Percentiles rank a stretch among this genome's conserved stretches.
Evolutionary conservation across 2,113 vertebrate species (phyloP).

Genomic region (Aphyosemion australe): DNA sequence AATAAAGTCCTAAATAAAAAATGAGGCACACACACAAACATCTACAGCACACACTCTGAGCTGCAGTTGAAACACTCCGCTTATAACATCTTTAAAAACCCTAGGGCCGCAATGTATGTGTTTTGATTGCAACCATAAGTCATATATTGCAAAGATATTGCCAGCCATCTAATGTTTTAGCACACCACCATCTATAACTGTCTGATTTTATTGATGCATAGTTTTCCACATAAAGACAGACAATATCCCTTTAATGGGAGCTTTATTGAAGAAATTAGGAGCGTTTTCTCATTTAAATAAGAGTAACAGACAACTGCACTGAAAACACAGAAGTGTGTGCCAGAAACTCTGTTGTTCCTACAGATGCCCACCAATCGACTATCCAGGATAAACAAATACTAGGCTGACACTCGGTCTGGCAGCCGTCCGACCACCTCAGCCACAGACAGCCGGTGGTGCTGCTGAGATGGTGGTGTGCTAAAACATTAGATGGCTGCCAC

Average conservation of each 20-base stretch:
- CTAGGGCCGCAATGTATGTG: slow-evolving; percentile 11
- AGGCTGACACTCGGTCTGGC: slow-evolving; percentile 70
- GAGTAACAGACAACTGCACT: slow-evolving; percentile 43
- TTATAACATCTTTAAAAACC: slow-evolving; percentile 18
- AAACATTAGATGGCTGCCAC: slow-evolving; percentile 46
- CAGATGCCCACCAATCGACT: slow-evolving; percentile 61
- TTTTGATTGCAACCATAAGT: slow-evolving; percentile 35
- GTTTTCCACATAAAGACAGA: slow-evolving; percentile 24
- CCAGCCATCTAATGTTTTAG: slow-evolving; percentile 46
- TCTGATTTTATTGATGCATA: slow-evolving; percentile 41
- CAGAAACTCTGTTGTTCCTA: slow-evolving; percentile 62
- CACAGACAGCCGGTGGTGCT: slow-evolving; percentile 49
- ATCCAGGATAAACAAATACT: slow-evolving; percentile 67
- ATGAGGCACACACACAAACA: neutral
- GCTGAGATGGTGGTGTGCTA: slow-evolving; percentile 54
- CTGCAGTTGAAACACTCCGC: slow-evolving; percentile 2
- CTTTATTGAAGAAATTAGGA: slow-evolving; percentile 43
- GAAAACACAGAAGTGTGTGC: slow-evolving; percentile 45
- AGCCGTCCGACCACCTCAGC: slow-evolving; percentile 57
- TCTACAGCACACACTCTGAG: too few relatives aligned
- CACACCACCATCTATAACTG: slow-evolving; percentile 35
- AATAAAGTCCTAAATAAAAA: slow-evolving; percentile 4
- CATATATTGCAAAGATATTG: slow-evolving; percentile 25
- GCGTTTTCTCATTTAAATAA: slow-evolving; percentile 39
- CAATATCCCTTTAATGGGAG: slow-evolving; percentile 27